Conservation (phyloP, 2,113 vertebrate species). For the Hiodon alosoides region DNA sequence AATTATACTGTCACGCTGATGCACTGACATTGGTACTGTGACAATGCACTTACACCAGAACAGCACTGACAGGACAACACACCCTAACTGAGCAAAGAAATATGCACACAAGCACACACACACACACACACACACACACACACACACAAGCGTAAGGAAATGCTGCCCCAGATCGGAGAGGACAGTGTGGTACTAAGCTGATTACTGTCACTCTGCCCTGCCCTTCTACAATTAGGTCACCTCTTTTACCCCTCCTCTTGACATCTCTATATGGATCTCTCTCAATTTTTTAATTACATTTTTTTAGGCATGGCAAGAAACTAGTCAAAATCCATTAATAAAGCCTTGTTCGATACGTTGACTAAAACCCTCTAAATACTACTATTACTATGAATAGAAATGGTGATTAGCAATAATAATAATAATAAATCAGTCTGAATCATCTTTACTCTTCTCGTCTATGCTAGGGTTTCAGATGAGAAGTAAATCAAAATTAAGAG, state of each 20-base stretch:
- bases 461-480: background rate
- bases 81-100: slow-evolving; percentile 28
- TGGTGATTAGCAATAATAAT: background rate
- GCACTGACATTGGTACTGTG: background rate
- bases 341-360: background rate
- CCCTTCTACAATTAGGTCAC: slow-evolving; percentile 55
- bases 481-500: background rate
- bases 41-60: background rate
- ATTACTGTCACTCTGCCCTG: slow-evolving; percentile 40
- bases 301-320: background rate
- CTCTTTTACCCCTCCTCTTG: slow-evolving; percentile 4
- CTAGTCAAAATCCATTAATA: background rate
- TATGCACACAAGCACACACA: slow-evolving; percentile 12
- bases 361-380: background rate
- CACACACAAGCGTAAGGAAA: slow-evolving; percentile 21
- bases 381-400: background rate
- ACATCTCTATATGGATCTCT: background rate
- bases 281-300: background rate
- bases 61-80: background rate
- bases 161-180: slow-evolving; percentile 33
- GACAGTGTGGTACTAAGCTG: slow-evolving; percentile 34
- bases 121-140: slow-evolving; percentile 8
- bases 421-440: background rate
- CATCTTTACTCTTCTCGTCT: background rate
- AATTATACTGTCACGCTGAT: slow-evolving; percentile 43